A percentile compares a stretch with the other conserved stretches of the same genome.
Conservation (phyloP, 2,888 invertebrate species). For the Acholoe squamosa region DNA sequence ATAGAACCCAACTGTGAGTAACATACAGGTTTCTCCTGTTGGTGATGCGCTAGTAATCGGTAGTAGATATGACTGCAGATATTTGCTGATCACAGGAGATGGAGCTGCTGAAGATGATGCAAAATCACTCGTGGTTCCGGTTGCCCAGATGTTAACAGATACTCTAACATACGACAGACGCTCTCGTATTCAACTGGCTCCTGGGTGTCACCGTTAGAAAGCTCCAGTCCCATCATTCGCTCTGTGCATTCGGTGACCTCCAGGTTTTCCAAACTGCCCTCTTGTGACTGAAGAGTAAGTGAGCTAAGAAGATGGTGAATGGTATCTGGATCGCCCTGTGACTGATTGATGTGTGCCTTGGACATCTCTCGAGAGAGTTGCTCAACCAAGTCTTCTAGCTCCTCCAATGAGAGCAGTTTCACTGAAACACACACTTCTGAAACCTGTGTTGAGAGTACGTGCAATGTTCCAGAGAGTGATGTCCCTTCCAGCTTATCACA, state of each 20-base stretch:
- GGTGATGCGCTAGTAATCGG: no score
- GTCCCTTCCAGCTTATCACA: conserved; percentile 56
- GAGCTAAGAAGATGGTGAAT: conserved; percentile 44
- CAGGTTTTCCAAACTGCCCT: neutral
- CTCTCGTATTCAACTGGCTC: conserved; percentile 39
- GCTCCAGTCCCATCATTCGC: conserved; percentile 50
- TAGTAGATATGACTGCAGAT: no score
- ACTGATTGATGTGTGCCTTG: neutral
- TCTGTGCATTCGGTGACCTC: conserved; percentile 51
- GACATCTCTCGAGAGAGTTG: conserved; percentile 8
- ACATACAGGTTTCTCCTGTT: no score
- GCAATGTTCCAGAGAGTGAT: neutral
- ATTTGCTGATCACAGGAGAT: conserved; percentile 55
- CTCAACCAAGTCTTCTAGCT: conserved; percentile 42
- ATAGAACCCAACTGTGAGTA: no score
- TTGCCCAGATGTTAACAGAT: conserved; percentile 22
- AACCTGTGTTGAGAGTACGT: conserved; percentile 25
- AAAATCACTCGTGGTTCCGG: conserved; percentile 29
- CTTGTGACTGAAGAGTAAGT: neutral
- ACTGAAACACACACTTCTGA: conserved; percentile 51
- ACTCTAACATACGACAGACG: conserved; percentile 43
- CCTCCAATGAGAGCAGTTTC: conserved; percentile 48
- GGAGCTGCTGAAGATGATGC: conserved; percentile 46
- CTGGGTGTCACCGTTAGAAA: neutral
- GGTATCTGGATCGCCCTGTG: conserved; percentile 28